Conservation (phyloP, 1,140 invertebrate genomes). For the Zaprionus nigranus region DNA sequence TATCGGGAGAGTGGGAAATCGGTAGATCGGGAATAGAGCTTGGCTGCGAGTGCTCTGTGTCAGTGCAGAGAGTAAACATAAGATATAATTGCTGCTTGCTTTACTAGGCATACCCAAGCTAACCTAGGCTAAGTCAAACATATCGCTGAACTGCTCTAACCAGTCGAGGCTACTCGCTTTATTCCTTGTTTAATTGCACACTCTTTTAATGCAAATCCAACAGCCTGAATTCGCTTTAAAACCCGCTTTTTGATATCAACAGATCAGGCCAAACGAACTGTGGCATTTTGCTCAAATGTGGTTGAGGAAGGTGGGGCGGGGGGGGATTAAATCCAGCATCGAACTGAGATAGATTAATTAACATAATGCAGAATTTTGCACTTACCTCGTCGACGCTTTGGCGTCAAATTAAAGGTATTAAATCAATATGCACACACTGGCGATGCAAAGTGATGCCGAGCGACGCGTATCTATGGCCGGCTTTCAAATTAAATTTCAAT, state of each 20-base stretch:
- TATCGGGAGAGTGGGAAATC: neutral
- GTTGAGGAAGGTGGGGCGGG: too few relatives aligned
- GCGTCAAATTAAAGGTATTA: constrained; percentile 12
- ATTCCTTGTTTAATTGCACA: neutral
- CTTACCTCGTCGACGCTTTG: neutral
- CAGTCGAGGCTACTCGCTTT: neutral
- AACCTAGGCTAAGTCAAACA: too few relatives aligned
- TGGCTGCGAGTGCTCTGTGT: neutral
- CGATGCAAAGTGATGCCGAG: neutral
- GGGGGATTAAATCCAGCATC: neutral
- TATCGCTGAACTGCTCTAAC: neutral
- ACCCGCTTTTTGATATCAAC: neutral
- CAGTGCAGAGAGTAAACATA: neutral
- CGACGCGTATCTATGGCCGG: neutral
- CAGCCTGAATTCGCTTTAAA: neutral
- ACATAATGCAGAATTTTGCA: constrained; percentile 19
- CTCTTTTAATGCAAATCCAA: neutral
- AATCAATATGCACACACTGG: constrained; percentile 33
- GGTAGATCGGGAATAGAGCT: neutral
- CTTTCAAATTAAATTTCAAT: constrained; percentile 50
- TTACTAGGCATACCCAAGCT: too few relatives aligned
- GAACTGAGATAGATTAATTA: constrained; percentile 32
- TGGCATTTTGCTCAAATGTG: constrained; percentile 19
- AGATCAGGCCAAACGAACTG: constrained; percentile 19
- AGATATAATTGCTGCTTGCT: neutral